phyloP scores from a whole-genome alignment of 2,113 vertebrate genomes.

The Lophotis ruficrista region DNA sequence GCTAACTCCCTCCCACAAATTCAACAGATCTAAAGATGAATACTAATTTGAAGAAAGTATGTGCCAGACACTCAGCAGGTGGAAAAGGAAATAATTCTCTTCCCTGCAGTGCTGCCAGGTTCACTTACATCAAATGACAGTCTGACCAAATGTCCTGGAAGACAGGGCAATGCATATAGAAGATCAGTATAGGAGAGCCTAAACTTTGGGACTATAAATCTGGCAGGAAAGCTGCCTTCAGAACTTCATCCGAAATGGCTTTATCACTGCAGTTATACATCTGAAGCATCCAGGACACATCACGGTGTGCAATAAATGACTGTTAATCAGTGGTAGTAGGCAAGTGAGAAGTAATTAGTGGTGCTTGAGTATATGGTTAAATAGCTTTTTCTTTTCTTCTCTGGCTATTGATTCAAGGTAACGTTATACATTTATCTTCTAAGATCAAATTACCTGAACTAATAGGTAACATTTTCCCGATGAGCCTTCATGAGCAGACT shows the following conservation, averaged over 20 bases:
- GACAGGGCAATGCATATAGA: background rate
- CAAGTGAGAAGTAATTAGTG: background rate
- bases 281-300: background rate
- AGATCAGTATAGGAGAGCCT: background rate
- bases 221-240: background rate
- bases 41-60: conserved; percentile 23
- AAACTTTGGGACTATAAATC: background rate
- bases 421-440: background rate
- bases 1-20: background rate
- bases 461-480: background rate
- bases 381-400: background rate
- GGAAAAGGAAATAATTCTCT: conserved; percentile 11
- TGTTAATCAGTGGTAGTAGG: background rate
- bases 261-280: background rate
- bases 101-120: conserved; percentile 24
- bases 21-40: conserved; percentile 13
- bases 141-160: background rate
- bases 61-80: conserved; percentile 26
- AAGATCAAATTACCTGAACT: conserved; percentile 3
- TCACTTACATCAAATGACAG: background rate
- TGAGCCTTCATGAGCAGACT: conserved; percentile 10
- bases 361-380: background rate
- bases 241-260: background rate
- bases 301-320: background rate
- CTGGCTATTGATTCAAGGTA: background rate